Conservation (phyloP, 1,140 invertebrate species). For the Aphis craccivora region DNA sequence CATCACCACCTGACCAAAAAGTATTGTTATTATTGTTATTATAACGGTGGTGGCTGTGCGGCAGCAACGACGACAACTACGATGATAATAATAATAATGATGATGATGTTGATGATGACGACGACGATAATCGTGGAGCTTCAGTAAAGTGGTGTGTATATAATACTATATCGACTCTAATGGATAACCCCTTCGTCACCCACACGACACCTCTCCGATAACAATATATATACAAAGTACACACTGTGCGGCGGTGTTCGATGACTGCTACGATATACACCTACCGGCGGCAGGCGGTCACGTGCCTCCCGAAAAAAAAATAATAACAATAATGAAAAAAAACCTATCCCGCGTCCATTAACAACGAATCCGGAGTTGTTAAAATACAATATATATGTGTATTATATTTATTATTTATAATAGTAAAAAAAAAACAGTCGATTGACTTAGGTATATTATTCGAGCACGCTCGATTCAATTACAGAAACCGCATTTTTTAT, state of each 20-base stretch:
- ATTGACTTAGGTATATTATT: background rate
- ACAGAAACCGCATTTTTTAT: background rate
- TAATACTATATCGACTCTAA: slow-evolving; percentile 14
- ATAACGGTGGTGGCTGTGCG: background rate
- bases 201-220: background rate
- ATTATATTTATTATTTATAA: background rate
- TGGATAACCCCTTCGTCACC: slow-evolving; percentile 37
- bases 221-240: background rate
- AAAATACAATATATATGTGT: background rate
- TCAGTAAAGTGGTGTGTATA: slow-evolving; percentile 39
- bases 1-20: slow-evolving; percentile 49
- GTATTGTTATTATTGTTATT: slow-evolving; percentile 16
- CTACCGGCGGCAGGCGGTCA: background rate
- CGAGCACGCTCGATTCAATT: background rate
- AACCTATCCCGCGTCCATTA: background rate
- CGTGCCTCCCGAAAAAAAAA: background rate
- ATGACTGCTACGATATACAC: background rate
- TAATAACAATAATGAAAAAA: background rate
- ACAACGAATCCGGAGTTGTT: background rate
- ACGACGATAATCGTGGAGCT: background rate
- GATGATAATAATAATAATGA: background rate
- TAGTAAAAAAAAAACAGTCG: background rate
- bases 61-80: too few relatives aligned
- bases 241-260: background rate
- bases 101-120: slow-evolving; percentile 7